A percentile compares a stretch with the other conserved stretches of the same genome.
These are phyloP conservation scores for Oryzias melastigma DNA, from an alignment of 2,113 vertebrate species.

Conservation along the genomic window DNA sequence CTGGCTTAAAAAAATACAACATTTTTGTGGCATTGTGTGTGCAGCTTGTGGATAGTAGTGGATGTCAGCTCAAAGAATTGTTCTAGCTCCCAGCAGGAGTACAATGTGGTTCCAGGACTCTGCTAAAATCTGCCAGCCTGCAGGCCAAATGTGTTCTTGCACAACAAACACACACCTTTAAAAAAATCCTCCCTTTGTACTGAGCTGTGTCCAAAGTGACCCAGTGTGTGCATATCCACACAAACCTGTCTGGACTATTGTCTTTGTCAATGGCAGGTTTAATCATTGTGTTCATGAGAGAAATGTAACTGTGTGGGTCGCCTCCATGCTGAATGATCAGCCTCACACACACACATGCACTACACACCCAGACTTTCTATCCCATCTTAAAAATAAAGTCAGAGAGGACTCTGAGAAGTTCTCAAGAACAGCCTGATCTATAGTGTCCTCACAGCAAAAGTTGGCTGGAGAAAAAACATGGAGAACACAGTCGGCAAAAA, in stretches of 20 bases:
- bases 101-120: slow-evolving; percentile 39
- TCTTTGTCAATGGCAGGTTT: not conserved
- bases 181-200: slow-evolving; percentile 1
- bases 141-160: slow-evolving; percentile 47
- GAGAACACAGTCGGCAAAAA: slow-evolving; percentile 33
- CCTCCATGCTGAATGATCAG: slow-evolving; percentile 25
- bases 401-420: slow-evolving; percentile 15
- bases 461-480: slow-evolving; percentile 42
- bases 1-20: too few species aligned
- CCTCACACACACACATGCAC: slow-evolving; percentile 2
- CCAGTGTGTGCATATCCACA: not conserved
- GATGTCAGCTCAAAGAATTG: slow-evolving; percentile 29
- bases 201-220: slow-evolving; percentile 13
- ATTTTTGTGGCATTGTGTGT: slow-evolving; percentile 10
- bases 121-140: slow-evolving; percentile 39
- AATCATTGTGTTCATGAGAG: not conserved
- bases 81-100: slow-evolving; percentile 39
- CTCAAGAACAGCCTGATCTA: slow-evolving; percentile 23
- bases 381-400: slow-evolving; percentile 15
- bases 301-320: slow-evolving; percentile 19
- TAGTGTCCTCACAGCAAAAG: slow-evolving; percentile 35
- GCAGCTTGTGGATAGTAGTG: slow-evolving; percentile 17
- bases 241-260: not conserved
- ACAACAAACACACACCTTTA: slow-evolving; percentile 14
- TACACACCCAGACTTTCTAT: not conserved